Evolutionary conservation across 2,113 vertebrate species (phyloP).

Genomic region (Thryonomys swinderianus): DNA sequence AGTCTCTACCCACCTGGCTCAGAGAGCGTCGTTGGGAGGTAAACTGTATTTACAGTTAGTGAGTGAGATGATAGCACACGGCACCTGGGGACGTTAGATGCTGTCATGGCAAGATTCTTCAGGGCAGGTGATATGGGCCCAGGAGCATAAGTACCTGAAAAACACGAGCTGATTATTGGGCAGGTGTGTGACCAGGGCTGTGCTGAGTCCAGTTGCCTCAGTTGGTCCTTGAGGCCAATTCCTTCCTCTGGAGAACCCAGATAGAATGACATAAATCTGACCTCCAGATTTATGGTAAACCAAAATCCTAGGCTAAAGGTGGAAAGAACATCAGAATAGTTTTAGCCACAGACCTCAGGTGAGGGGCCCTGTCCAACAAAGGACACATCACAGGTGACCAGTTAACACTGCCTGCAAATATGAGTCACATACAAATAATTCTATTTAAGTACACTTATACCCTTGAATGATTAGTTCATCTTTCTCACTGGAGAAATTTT

Average conservation of each 20-base stretch:
- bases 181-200: accelerated
- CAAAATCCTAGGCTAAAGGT: background rate
- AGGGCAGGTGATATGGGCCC: accelerated
- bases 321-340: accelerated
- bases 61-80: background rate
- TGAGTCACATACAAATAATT: accelerated
- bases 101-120: accelerated
- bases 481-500: background rate
- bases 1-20: background rate
- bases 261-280: background rate
- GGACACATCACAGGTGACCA: accelerated
- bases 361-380: background rate
- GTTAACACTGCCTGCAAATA: accelerated
- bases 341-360: accelerated
- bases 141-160: accelerated
- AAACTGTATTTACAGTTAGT: background rate
- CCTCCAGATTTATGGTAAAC: background rate
- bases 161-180: accelerated
- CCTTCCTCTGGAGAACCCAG: background rate
- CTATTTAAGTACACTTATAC: background rate
- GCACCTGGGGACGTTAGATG: accelerated
- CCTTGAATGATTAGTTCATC: background rate
- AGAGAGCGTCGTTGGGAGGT: background rate
- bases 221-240: background rate
- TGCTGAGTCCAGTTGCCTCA: accelerated